Evolutionary conservation across 1,140 invertebrate species (phyloP), one percentile per base, ranked within the genome.

Genomic region (Periplaneta americana): DNA sequence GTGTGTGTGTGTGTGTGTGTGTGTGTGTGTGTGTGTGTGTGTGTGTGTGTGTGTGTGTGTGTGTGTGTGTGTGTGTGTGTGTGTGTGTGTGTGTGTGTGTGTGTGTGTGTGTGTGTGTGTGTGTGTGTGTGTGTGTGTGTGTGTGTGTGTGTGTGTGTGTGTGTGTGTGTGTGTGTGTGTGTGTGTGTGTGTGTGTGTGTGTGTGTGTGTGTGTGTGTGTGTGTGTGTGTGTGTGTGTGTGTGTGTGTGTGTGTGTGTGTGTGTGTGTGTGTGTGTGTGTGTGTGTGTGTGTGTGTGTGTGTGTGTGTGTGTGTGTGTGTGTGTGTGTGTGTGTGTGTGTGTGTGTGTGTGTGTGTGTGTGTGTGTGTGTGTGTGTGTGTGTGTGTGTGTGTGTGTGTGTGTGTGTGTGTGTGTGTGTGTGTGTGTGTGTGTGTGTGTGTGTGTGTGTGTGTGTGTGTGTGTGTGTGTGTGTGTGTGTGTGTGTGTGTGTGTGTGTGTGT

Each of bases 171-270:
- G 57, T 66, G 57, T 66, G 57, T 66, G 57, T 66, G 57, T 66
- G 57, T 66, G 57, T 66, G 57, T 66, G 57, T 66, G 57, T 66
- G 57, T 66, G 57, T 66, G 57, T 66, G 57, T 66, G 57, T 66
- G 57, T 66, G 57, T 66, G 57, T 66, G 57, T 66, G 57, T 66
- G 57, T 66, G 57, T 66, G 57, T 66, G 81, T 82, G 81, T 82
- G 81, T 82, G 81, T 82, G 81, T 82, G 81, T 82, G 81, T 82
- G 81, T 82, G 81, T 82, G 81, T 82, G 81, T 82, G 81, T 82
- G 81, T 82, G 81, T 82, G 81, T 82, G 81, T 82, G 81, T 82
- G 81, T 82, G 81, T 82, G 81, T 82, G 81, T 82, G 81, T 82
- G 81, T 82, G 81, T 82, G 81, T 82, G 81, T 82, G 81, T 82